Evolutionary conservation across 35 echinoderm and acorn worm genomes (phyloP).

Genomic region (Chiridota heheva): DNA sequence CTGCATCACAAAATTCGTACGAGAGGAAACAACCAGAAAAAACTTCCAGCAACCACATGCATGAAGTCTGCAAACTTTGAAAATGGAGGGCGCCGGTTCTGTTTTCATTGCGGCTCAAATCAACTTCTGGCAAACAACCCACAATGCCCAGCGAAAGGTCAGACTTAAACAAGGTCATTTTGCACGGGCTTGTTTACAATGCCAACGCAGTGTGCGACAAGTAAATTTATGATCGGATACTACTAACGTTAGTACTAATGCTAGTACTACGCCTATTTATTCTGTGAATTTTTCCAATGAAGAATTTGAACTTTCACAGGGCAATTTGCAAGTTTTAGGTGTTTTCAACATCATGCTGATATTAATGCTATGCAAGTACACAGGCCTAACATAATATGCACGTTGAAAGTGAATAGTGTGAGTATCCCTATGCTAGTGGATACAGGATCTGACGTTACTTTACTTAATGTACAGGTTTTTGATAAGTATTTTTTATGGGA

Average conservation of each 20-base stretch:
- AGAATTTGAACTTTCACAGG: no score
- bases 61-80: background rate
- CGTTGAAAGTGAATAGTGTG: background rate
- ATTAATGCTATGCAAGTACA: background rate
- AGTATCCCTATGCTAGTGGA: slow-evolving; percentile 1
- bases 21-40: background rate
- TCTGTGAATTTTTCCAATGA: background rate
- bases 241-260: background rate
- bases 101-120: slow-evolving; percentile 11
- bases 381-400: slow-evolving; percentile 1
- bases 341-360: background rate
- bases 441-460: background rate
- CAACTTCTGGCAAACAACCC: slow-evolving; percentile 18
- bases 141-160: slow-evolving; percentile 6
- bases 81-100: background rate
- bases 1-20: background rate
- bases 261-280: background rate
- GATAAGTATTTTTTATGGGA: slow-evolving; percentile 13
- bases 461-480: background rate
- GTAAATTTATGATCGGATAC: background rate
- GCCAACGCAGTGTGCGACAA: background rate
- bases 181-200: background rate
- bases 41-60: background rate
- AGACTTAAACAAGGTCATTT: slow-evolving; percentile 23
- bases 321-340: no score